Percentiles rank a stretch among this genome's conserved stretches.
These are phyloP conservation scores for Chiridota heheva DNA, from an alignment of 35 echinoderm and acorn worm genomes.

Conservation along the genomic window DNA sequence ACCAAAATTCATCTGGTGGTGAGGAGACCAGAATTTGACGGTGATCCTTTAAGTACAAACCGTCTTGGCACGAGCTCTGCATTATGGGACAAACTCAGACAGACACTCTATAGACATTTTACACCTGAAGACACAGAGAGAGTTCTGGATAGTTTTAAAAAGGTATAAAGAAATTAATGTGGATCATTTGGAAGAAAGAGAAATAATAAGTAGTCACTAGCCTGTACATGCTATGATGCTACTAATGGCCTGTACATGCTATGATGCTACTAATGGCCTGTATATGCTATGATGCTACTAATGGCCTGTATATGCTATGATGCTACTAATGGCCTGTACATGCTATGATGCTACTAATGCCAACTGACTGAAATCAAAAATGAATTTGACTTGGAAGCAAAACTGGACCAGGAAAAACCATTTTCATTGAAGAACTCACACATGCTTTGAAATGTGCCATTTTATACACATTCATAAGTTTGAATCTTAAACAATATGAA, in stretches of 20 bases:
- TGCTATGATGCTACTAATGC: too few species aligned
- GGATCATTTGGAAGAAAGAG: neutral
- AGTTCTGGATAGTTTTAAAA: conserved; percentile 87
- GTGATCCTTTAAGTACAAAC: conserved; percentile 51
- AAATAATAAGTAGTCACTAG: neutral
- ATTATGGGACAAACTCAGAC: conserved; percentile 80
- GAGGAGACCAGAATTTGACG: conserved; percentile 71
- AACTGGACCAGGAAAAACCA: neutral
- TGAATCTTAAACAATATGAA: too few species aligned
- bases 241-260: too few species aligned
- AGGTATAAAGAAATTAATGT: too few species aligned
- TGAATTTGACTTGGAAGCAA: too few species aligned
- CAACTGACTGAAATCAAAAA: neutral
- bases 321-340: too few species aligned
- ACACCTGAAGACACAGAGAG: conserved; percentile 74
- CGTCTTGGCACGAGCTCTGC: conserved; percentile 70
- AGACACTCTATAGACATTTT: conserved; percentile 74
- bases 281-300: neutral
- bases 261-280: too few species aligned
- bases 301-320: too few species aligned
- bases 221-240: too few species aligned
- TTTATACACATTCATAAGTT: neutral
- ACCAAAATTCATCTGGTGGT: conserved; percentile 97
- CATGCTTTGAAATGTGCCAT: neutral
- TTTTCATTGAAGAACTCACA: neutral